These are phyloP conservation scores for Buceros bicornis DNA, from an alignment of 2,797 vertebrate species.

Conservation along the genomic window DNA sequence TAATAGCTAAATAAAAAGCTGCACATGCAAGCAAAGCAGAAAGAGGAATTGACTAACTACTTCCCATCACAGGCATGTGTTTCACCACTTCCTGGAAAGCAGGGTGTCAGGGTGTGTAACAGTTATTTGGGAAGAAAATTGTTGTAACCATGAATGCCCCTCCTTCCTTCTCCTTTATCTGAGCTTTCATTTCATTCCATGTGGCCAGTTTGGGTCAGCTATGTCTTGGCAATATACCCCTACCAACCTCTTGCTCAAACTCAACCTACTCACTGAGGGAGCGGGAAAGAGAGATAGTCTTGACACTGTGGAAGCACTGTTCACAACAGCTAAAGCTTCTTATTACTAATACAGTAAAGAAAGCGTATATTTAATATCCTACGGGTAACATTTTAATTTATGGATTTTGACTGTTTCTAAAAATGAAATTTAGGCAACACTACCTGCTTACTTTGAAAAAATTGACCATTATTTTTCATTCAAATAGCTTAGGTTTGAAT, in stretches of 20 bases:
- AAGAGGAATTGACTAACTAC: not conserved
- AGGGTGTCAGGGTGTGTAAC: not conserved
- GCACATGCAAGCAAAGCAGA: not conserved
- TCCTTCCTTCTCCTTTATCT: not conserved
- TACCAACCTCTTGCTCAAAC: not conserved
- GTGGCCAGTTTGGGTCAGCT: not conserved
- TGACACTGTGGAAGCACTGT: not conserved
- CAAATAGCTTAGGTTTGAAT: not conserved
- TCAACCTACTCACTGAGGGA: fast-evolving
- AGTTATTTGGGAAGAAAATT: not conserved
- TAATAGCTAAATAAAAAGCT: not conserved
- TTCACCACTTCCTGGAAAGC: not conserved
- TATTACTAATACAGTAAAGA: not conserved
- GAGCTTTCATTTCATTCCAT: not conserved
- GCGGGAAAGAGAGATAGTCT: not conserved
- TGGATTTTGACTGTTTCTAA: not conserved
- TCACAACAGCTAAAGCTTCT: not conserved
- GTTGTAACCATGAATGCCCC: not conserved
- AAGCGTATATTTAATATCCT: not conserved
- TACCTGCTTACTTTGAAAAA: not conserved
- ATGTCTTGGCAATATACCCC: fast-evolving
- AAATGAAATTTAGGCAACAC: not conserved
- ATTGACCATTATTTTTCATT: not conserved
- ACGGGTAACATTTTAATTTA: not conserved
- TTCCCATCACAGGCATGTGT: not conserved